These are phyloP conservation scores for Ferdinandea cuprea DNA, from an alignment of 2,888 invertebrate genomes.

Conservation along the genomic window DNA sequence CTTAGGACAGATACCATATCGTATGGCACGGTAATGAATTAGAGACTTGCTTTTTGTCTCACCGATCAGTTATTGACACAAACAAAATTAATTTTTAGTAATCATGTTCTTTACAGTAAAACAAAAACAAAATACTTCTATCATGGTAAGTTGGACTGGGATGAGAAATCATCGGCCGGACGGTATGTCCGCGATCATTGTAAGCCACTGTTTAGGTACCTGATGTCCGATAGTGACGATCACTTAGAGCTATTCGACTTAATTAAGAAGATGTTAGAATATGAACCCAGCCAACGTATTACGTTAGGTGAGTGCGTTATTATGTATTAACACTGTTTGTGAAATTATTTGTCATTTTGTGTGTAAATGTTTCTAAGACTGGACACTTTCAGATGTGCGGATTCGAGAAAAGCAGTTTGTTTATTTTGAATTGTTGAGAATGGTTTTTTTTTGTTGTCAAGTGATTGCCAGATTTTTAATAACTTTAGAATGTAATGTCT, in stretches of 20 bases:
- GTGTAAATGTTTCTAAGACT: constrained; percentile 17
- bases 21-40: constrained; percentile 86
- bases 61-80: constrained; percentile 72
- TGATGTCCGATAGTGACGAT: constrained; percentile 93
- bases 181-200: constrained; percentile 99
- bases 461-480: background rate
- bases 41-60: constrained; percentile 80
- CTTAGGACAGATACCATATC: constrained; percentile 96
- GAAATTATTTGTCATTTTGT: constrained; percentile 43
- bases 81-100: constrained; percentile 82
- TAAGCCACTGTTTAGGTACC: constrained; percentile 97
- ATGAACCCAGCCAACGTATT: constrained; percentile 96
- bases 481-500: background rate
- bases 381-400: constrained; percentile 24
- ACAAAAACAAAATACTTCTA: constrained; percentile 99
- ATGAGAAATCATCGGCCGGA: constrained; percentile 97
- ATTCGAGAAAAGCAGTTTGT: background rate
- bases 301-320: constrained; percentile 85
- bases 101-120: constrained; percentile 86
- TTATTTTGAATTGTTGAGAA: background rate
- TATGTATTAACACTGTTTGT: constrained; percentile 6
- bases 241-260: constrained; percentile 97
- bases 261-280: constrained; percentile 97
- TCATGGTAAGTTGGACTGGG: constrained; percentile 98
- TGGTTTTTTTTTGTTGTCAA: background rate